These are phyloP conservation scores for Orthosia incerta DNA, from an alignment of 2,888 invertebrate genomes.

Conservation along the genomic window DNA sequence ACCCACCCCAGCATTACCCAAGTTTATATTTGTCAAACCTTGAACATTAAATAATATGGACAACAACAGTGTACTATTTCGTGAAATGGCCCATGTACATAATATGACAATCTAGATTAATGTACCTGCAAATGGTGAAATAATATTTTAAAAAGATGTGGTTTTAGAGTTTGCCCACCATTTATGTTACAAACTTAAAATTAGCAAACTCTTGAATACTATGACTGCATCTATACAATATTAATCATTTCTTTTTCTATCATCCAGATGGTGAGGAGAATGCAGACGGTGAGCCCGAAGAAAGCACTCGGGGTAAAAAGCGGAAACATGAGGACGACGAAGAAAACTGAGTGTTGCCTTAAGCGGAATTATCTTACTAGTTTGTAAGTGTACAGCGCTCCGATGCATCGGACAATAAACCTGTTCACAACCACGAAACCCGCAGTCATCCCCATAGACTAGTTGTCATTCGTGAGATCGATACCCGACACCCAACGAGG, in stretches of 20 bases:
- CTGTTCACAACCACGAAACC: conserved; percentile 76
- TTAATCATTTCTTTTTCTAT: neutral
- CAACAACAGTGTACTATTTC: neutral
- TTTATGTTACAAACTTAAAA: neutral
- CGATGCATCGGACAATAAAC: conserved; percentile 90
- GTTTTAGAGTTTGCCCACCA: too few species aligned
- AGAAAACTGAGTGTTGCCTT: conserved; percentile 90
- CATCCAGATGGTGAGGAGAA: conserved; percentile 84
- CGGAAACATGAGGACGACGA: conserved; percentile 91
- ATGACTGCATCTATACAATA: neutral
- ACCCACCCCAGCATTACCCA: too few species aligned
- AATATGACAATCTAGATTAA: neutral
- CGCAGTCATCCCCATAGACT: conserved; percentile 77
- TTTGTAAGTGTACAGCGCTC: conserved; percentile 90
- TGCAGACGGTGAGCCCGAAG: conserved; percentile 84
- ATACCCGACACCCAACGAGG: conserved; percentile 71
- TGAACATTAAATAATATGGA: too few species aligned
- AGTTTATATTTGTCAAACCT: too few species aligned
- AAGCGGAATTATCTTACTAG: conserved; percentile 89
- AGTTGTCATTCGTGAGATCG: conserved; percentile 86
- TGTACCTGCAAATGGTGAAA: neutral
- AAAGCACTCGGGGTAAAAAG: conserved; percentile 92
- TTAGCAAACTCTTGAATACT: neutral
- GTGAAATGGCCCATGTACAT: neutral
- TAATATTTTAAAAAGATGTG: too few species aligned